Evolutionary conservation across 2,888 invertebrate genomes (phyloP), one percentile per base, ranked within the genome.

Genomic region (Tromatobia lineatoria): DNA sequence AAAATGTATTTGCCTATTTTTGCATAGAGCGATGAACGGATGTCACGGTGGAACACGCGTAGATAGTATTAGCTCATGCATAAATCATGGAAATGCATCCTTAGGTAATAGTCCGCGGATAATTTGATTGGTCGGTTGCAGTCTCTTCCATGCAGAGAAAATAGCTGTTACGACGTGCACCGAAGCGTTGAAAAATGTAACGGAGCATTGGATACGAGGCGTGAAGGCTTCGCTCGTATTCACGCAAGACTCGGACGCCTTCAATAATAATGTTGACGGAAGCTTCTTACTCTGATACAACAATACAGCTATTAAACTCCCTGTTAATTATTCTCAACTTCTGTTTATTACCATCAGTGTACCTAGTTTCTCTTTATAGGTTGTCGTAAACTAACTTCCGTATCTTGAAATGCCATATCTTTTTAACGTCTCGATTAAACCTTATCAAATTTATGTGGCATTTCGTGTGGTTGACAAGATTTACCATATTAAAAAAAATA

Each of bases 191-290:
- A 11, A 18, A 7, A n/a, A 38, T 38, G 38, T 64, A 64, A 64
- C 64, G 64, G 61, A 3, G 29, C 38, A 64, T 42, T 11, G 38
- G 13, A 42, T 11, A 38, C 61, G 10, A 1, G n/a, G 59, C 59
- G 7, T 2, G 61, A 61, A 61, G 38, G 18, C 25, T 75, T 45
- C 70, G 71, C 66, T 45, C 42, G 38, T 50, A 45, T 77, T 73
- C 45, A 29, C 61, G 69, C 66, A 23, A 61, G 69, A 25, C 50
- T 23, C 15, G 45, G 50, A 15, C 13, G 61, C 50, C 67, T 64
- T 50, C 67, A 23, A 74, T 67, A 77, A 80, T 74, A 64, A 79
- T 66, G 66, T 61, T 69, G 82, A 69, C 70, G 77, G 79, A 83
- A 64, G 54, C 64, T 52, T 64, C 54, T 38, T 52, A 38, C 18